These are phyloP conservation scores for human (Homo sapiens) DNA, from an alignment of 2,113 vertebrate species.

Conservation along the genomic window GRCh38 chrX:7809001-7809500, in stretches of 20 bases:
- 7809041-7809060: neutral
- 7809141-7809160: neutral
- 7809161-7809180: no score
- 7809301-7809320: neutral
- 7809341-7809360: neutral
- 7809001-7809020: neutral
- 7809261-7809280: neutral
- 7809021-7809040: neutral
- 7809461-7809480: no score
- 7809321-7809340: no score
- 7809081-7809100: neutral
- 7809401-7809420: neutral
- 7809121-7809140: neutral
- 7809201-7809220: neutral
- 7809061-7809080: neutral
- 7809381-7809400: no score
- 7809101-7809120: neutral
- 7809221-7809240: neutral
- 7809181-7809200: neutral
- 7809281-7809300: neutral
- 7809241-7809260: neutral
- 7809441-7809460: no score
- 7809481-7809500: no score
- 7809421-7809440: neutral
- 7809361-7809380: neutral